Percentiles rank a stretch among this genome's conserved stretches.
Conservation (phyloP, 2,797 vertebrate species). For the Tolypeutes matacus region DNA sequence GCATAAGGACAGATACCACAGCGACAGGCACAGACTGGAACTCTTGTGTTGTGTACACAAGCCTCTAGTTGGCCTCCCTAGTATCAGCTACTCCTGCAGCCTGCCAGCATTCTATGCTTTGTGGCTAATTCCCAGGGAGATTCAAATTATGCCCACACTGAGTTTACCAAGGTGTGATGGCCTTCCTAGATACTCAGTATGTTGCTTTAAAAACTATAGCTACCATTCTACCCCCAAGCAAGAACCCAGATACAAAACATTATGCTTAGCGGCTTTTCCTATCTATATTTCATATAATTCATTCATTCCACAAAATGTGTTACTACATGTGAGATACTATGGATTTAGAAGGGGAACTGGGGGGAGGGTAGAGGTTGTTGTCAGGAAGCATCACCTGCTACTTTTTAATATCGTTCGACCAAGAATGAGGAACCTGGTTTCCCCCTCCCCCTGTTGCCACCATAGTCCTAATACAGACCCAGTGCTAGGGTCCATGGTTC, state of each 20-base stretch:
- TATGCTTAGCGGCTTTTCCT: not conserved
- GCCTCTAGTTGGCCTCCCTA: not conserved
- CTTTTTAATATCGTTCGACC: not conserved
- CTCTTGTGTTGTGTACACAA: slow-evolving; percentile 63
- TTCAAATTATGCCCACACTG: not conserved
- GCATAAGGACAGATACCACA: not conserved
- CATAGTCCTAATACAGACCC: not conserved
- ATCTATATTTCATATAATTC: not conserved
- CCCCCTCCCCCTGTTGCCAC: fast-evolving
- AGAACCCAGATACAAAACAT: not conserved
- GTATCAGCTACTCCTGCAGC: not conserved
- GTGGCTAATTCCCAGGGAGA: slow-evolving; percentile 36
- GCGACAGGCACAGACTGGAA: slow-evolving; percentile 78
- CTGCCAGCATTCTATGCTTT: not conserved
- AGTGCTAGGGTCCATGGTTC: too few relatives aligned
- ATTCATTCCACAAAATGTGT: not conserved
- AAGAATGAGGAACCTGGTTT: not conserved
- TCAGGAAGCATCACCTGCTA: not conserved
- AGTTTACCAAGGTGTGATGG: not conserved
- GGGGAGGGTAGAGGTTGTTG: not conserved
- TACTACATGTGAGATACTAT: not conserved
- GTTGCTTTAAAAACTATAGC: not conserved
- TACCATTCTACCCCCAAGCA: not conserved
- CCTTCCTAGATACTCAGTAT: not conserved
- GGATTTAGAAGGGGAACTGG: not conserved